Evolutionary conservation across 1,140 invertebrate species (phyloP), one percentile per base, ranked within the genome.

Genomic region (Neotoxoptera formosana): DNA sequence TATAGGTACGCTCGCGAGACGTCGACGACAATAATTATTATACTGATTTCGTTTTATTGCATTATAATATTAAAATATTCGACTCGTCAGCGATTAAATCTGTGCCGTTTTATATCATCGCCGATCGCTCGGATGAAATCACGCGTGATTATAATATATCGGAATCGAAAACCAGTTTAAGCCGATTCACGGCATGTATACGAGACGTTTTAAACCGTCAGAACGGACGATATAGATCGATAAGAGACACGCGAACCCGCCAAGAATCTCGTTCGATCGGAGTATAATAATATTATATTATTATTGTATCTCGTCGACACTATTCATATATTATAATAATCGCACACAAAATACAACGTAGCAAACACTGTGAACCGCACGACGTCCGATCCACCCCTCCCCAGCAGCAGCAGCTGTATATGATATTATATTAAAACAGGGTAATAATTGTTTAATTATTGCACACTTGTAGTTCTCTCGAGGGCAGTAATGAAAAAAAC

Each of bases 381-480:
- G 51, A 21, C 51, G 51, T 25, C 20, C 8, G 30, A 30, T 4
- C 60, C 4, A 30, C 60, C 4, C 60, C 7, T 21, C 17, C 20
- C 47, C 6, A 30, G 14, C 6, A 4, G 11, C 60, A 14, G 17
- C 11, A 67, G n/a, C n/a, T n/a, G n/a, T n/a, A 67, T n/a, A 60
- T 53, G 4, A 23, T 60, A 60, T 56, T 56, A 56, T 11, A 3
- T 3, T 60, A n/a, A 67, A n/a, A 76, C 60, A n/a, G 30, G 51
- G 21, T 53, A 76, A 76, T 76, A 76, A 76, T 76, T n/a, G 60
- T 76, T 76, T 76, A 76, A 76, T 76, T 83, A 83, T 83, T 83
- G 34, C 76, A 83, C 23, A 25, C 36, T 84, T 86, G 4, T 0
- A 47, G 47, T 86, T 86, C 14, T 86, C 11, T 86, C 17, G 47